Percentiles rank a stretch among this genome's conserved stretches.
Conservation (phyloP, 1,140 invertebrate genomes). For the Rhagoletis pomonella region DNA sequence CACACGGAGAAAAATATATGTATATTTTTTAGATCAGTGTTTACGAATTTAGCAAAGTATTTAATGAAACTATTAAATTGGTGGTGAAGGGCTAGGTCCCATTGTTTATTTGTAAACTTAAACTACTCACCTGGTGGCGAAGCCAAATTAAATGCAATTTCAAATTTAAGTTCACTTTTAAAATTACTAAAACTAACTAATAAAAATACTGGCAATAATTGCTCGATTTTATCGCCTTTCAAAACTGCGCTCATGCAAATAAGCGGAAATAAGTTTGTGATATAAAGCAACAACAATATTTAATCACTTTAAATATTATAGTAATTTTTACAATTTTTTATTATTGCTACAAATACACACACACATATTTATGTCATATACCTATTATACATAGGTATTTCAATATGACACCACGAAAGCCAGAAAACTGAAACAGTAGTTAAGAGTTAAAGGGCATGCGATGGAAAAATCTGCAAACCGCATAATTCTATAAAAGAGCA, state of each 20-base stretch:
- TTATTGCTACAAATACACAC: background rate
- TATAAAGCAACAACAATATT: background rate
- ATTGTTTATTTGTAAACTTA: too few species aligned
- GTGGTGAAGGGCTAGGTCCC: too few species aligned
- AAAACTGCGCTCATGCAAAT: background rate
- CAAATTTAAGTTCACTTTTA: too few species aligned
- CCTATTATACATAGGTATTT: background rate
- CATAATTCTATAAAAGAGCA: background rate
- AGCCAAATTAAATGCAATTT: too few species aligned
- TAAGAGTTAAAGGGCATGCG: background rate
- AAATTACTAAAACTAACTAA: too few species aligned
- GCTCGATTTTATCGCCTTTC: slow-evolving; percentile 17
- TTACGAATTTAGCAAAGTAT: too few species aligned
- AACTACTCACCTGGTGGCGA: too few species aligned
- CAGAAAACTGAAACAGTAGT: slow-evolving; percentile 11
- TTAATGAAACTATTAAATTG: too few species aligned
- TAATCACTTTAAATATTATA: slow-evolving; percentile 30
- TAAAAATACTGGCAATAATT: background rate
- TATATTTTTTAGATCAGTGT: too few species aligned
- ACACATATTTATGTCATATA: background rate
- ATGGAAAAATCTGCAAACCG: slow-evolving; percentile 4
- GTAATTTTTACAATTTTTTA: background rate
- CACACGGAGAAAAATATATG: too few species aligned
- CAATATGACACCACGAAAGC: background rate
- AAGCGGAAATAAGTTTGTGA: background rate